These are phyloP conservation scores for Fukomys damarensis DNA, from an alignment of 2,113 vertebrate species.

Conservation along the genomic window DNA sequence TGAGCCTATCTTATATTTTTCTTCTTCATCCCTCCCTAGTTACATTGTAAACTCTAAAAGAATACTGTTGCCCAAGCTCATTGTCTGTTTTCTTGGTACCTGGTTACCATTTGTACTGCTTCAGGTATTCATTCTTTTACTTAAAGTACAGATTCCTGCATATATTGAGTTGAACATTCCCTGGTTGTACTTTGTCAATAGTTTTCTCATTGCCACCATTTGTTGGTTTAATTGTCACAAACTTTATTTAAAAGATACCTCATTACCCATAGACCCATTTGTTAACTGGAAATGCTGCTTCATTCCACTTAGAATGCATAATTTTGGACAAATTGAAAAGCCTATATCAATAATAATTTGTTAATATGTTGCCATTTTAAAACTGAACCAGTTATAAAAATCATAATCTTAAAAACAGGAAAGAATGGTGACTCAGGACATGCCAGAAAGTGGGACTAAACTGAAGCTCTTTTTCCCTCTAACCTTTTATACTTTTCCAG, in stretches of 20 bases:
- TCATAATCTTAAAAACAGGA: neutral
- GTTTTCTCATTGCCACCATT: conserved; percentile 87
- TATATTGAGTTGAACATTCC: conserved; percentile 91
- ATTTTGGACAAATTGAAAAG: conserved; percentile 78
- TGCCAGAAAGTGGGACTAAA: neutral
- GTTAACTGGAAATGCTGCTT: conserved; percentile 92
- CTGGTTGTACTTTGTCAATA: conserved; percentile 93
- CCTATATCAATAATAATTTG: conserved; percentile 77
- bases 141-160: conserved; percentile 86
- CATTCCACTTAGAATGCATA: conserved; percentile 77
- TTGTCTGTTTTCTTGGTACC: conserved; percentile 87
- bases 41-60: conserved; percentile 37
- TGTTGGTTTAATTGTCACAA: conserved; percentile 85
- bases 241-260: conserved; percentile 72
- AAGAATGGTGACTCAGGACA: neutral
- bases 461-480: neutral
- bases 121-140: conserved; percentile 82
- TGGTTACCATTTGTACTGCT: conserved; percentile 90
- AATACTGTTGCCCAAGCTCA: conserved; percentile 82
- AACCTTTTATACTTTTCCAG: neutral
- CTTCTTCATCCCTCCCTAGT: conserved; percentile 51
- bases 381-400: neutral
- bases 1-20: conserved; percentile 81
- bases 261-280: conserved; percentile 88
- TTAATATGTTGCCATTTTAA: conserved; percentile 66